A percentile compares a stretch with the other conserved stretches of the same genome.
These are phyloP conservation scores for Crotophaga sulcirostris DNA, from an alignment of 2,113 vertebrate species.

Conservation along the genomic window DNA sequence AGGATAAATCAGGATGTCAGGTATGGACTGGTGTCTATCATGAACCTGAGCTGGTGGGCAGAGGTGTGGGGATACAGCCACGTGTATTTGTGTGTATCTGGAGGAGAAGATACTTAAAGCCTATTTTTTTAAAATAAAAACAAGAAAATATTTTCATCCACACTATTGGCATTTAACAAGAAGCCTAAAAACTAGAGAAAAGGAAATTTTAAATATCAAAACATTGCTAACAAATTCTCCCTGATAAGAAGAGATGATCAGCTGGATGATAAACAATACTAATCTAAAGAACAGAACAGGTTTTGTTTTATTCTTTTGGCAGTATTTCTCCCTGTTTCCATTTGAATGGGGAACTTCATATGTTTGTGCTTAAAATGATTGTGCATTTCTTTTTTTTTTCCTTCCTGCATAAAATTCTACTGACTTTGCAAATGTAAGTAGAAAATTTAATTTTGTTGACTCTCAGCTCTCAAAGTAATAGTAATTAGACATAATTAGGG, in stretches of 20 bases:
- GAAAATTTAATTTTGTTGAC: background rate
- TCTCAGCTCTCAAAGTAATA: background rate
- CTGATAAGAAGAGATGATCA: background rate
- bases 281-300: background rate
- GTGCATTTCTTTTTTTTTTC: background rate
- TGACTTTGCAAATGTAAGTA: background rate
- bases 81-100: background rate
- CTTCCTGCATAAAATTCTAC: background rate
- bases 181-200: background rate
- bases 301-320: background rate
- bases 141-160: background rate
- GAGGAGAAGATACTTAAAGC: background rate
- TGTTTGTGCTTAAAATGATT: background rate
- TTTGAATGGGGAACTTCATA: background rate
- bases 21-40: background rate
- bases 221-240: background rate
- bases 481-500: background rate
- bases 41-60: background rate
- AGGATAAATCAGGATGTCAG: background rate
- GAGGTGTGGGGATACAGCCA: fast-evolving
- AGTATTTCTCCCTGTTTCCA: background rate
- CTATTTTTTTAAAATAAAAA: background rate
- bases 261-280: background rate
- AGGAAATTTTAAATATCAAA: background rate
- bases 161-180: background rate